These are phyloP conservation scores for Gnathonemus longibarbis DNA, from an alignment of 2,113 vertebrate species.

Conservation along the genomic window DNA sequence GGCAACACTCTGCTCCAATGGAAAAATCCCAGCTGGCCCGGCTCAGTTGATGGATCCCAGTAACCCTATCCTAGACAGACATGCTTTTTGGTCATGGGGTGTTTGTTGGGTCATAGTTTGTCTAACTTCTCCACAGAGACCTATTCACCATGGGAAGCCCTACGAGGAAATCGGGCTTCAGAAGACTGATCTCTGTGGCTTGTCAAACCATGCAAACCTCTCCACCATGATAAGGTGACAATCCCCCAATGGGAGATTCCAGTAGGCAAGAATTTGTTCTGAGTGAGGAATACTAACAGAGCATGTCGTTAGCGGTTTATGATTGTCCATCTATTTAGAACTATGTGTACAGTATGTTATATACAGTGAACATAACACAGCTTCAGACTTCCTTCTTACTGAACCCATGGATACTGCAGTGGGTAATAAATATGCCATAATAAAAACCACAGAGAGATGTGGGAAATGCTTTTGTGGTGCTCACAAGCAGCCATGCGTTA, in stretches of 20 bases:
- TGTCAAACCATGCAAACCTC: background rate
- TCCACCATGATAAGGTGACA: background rate
- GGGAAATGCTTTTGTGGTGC: slow-evolving; percentile 2
- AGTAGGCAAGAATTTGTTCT: background rate
- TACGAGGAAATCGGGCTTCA: background rate
- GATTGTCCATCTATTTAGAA: background rate
- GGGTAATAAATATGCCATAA: background rate
- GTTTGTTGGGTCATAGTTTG: background rate
- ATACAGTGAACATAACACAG: background rate
- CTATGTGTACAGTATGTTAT: too few species aligned
- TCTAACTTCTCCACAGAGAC: background rate
- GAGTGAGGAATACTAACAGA: background rate
- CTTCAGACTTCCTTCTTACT: background rate
- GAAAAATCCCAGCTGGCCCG: background rate
- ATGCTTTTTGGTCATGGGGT: background rate
- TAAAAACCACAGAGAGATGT: background rate
- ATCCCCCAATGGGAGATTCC: background rate
- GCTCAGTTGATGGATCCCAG: background rate
- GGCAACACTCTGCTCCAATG: background rate
- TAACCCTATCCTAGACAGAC: background rate
- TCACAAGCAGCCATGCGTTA: slow-evolving; percentile 11
- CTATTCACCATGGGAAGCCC: background rate
- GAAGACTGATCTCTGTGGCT: background rate
- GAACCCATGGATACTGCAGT: background rate
- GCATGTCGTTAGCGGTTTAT: background rate